Conservation (phyloP, 2,113 vertebrate genomes). For the Prinia subflava region DNA sequence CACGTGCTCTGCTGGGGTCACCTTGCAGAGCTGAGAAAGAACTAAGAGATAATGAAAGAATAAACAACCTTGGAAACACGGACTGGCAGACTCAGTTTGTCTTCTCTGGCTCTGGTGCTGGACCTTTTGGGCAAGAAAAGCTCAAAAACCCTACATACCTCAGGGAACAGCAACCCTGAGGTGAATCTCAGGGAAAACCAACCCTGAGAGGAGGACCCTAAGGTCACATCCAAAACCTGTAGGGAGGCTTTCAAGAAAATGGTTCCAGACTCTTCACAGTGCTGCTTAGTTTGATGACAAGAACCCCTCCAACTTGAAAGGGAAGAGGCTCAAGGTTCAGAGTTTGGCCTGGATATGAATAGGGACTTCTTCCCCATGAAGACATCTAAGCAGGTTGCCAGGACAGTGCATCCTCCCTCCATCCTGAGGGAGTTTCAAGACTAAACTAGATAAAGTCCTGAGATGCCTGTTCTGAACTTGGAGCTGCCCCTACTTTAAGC, state of each 20-base stretch:
- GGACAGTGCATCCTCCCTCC: neutral
- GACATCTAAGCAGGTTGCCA: neutral
- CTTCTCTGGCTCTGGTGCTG: no score
- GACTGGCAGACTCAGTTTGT: no score
- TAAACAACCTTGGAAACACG: no score
- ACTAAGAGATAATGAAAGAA: no score
- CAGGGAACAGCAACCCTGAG: no score
- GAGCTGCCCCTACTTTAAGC: neutral
- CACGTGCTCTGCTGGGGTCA: no score
- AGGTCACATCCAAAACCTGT: neutral
- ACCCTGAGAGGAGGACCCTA: neutral
- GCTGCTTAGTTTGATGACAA: neutral
- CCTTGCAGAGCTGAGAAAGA: no score
- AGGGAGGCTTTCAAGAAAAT: neutral
- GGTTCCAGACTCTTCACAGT: neutral
- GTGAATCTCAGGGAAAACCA: no score
- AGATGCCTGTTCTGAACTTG: neutral
- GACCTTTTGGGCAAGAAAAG: no score
- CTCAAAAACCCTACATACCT: no score
- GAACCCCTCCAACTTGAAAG: neutral
- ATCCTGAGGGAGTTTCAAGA: neutral
- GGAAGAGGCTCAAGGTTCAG: neutral
- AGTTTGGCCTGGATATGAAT: neutral
- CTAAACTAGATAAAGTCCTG: neutral
- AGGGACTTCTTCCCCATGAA: neutral